Evolutionary conservation across 2,113 vertebrate genomes (phyloP).

Genomic region (Tonatia bakeri): DNA sequence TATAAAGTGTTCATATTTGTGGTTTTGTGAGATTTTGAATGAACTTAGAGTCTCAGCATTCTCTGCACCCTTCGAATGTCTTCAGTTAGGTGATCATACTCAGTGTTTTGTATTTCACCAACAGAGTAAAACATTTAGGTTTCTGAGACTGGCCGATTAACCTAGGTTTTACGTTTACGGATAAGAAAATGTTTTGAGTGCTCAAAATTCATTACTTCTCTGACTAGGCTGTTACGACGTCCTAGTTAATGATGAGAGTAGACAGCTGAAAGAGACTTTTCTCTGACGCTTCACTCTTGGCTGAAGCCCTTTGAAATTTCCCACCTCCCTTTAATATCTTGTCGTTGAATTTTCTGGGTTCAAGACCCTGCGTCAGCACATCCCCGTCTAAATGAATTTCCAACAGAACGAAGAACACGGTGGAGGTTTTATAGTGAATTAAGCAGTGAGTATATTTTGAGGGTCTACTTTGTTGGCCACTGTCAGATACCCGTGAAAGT

Average conservation of each 20-base stretch:
- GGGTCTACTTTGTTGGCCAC: background rate
- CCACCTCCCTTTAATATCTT: background rate
- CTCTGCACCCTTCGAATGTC: background rate
- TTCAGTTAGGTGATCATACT: background rate
- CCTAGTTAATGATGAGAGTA: background rate
- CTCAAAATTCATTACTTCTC: background rate
- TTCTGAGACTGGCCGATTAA: conserved; percentile 16
- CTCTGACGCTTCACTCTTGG: background rate
- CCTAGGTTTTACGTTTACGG: background rate
- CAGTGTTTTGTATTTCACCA: background rate
- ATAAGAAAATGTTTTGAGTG: background rate
- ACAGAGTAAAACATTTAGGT: background rate
- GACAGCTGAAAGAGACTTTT: background rate
- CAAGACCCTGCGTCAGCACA: background rate
- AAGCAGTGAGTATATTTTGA: background rate
- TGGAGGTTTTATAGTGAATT: background rate
- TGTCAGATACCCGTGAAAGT: background rate
- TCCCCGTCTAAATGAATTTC: background rate
- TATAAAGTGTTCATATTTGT: background rate
- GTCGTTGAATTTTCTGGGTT: background rate
- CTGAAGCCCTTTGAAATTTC: background rate
- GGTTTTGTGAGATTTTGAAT: background rate
- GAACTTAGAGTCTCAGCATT: background rate
- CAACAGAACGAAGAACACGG: background rate
- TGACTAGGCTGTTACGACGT: background rate